Percentiles rank a stretch among this genome's conserved stretches.
Evolutionary conservation across 2,797 vertebrate genomes (phyloP).

Genomic region (Ceyx erithaca): DNA sequence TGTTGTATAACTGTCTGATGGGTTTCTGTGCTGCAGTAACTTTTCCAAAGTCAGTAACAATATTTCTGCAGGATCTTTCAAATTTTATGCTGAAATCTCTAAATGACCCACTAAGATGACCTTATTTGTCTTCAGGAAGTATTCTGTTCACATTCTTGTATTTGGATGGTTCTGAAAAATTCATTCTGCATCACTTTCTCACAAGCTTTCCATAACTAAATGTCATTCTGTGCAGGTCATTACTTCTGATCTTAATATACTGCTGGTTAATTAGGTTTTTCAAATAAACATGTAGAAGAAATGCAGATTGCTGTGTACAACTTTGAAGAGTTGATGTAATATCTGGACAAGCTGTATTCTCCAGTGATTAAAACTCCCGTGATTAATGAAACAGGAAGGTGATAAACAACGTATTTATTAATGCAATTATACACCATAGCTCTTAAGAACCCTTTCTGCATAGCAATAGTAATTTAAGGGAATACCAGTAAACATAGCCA

Average conservation of each 20-base stretch:
- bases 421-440: background rate
- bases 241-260: background rate
- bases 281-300: background rate
- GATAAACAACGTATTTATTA: background rate
- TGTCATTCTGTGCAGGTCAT: background rate
- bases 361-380: background rate
- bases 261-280: background rate
- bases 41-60: background rate
- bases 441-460: background rate
- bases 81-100: slow-evolving; percentile 14
- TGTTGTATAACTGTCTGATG: slow-evolving; percentile 19
- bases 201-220: background rate
- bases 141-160: slow-evolving; percentile 17
- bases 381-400: background rate
- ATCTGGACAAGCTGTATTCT: background rate
- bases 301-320: background rate
- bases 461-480: background rate
- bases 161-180: background rate
- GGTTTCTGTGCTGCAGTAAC: slow-evolving; percentile 17
- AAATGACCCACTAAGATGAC: slow-evolving; percentile 30
- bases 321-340: background rate
- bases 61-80: slow-evolving; percentile 23
- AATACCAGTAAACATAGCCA: background rate
- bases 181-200: background rate
- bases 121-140: slow-evolving; percentile 23